phyloP scores from a whole-genome alignment of 2,888 invertebrate species.

The Pocota personata region DNA sequence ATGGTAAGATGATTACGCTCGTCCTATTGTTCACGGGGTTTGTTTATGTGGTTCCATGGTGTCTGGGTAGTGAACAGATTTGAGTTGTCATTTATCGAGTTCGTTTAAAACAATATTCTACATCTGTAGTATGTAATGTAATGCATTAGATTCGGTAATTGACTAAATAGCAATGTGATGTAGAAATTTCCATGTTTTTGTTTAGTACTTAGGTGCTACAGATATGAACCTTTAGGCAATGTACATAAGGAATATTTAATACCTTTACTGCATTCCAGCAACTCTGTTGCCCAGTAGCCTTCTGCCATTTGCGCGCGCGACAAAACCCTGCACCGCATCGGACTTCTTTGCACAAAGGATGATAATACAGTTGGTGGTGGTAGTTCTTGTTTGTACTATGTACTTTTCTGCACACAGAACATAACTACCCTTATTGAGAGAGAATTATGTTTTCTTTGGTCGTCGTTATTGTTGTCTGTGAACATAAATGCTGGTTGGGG shows the following conservation, averaged over 20 bases:
- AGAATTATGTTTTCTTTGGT: conserved; percentile 57
- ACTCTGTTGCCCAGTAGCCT: not conserved
- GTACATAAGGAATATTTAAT: not conserved
- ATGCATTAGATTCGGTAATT: too few relatives aligned
- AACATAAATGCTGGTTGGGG: conserved; percentile 56
- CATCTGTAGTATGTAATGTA: too few relatives aligned
- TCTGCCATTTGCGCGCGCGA: conserved; percentile 31
- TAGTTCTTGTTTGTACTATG: conserved; percentile 22
- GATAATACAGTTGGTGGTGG: conserved; percentile 28
- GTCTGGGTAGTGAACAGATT: too few relatives aligned
- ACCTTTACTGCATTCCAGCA: not conserved
- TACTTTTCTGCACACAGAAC: conserved; percentile 18
- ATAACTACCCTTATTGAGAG: conserved; percentile 63
- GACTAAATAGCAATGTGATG: too few relatives aligned
- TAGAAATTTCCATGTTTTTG: too few relatives aligned
- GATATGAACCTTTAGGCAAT: too few relatives aligned
- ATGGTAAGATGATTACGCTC: too few relatives aligned
- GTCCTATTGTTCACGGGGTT: too few relatives aligned
- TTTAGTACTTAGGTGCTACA: too few relatives aligned
- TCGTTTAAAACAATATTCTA: too few relatives aligned
- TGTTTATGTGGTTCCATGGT: too few relatives aligned
- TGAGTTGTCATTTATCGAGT: too few relatives aligned
- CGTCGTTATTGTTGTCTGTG: conserved; percentile 65
- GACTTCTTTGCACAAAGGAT: not conserved
- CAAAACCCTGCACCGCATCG: not conserved